Conservation (phyloP, 2,888 invertebrate genomes). For the Physocephala rufipes region DNA sequence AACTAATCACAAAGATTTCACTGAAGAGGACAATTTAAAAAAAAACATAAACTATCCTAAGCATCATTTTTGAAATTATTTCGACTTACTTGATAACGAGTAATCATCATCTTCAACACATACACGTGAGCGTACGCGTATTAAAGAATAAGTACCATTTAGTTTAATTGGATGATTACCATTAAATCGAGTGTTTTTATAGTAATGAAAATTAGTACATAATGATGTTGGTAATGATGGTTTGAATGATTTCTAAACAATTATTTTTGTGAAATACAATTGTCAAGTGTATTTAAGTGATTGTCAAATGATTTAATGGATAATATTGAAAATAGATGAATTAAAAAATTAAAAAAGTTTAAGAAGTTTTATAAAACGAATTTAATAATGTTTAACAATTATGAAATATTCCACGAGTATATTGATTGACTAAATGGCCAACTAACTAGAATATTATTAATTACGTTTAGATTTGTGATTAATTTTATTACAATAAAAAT, state of each 20-base stretch:
- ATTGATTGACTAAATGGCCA: too few relatives aligned
- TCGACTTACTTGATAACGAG: conserved; percentile 74
- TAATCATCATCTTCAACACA: conserved; percentile 71
- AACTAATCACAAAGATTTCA: conserved; percentile 11
- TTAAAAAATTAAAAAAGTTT: background rate
- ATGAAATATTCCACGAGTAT: too few relatives aligned
- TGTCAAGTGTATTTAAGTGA: too few relatives aligned
- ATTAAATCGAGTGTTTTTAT: conserved; percentile 25
- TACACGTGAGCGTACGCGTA: conserved; percentile 35
- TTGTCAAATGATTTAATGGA: too few relatives aligned
- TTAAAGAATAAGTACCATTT: conserved; percentile 43
- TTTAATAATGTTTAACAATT: too few relatives aligned
- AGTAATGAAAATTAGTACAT: conserved; percentile 39
- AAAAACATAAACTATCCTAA: conserved; percentile 40
- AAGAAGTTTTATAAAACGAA: too few relatives aligned
- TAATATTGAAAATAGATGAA: background rate
- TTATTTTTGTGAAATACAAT: conserved; percentile 42
- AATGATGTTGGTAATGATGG: conserved; percentile 36
- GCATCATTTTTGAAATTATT: conserved; percentile 29
- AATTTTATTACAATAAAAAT: too few relatives aligned
- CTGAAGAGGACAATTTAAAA: conserved; percentile 8
- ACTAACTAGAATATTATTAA: too few relatives aligned
- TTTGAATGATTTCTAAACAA: conserved; percentile 36
- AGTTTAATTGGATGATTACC: conserved; percentile 35
- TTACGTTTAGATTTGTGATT: too few relatives aligned